Conservation (phyloP, 2,888 invertebrate species). For the Cacoxenus indagator region DNA sequence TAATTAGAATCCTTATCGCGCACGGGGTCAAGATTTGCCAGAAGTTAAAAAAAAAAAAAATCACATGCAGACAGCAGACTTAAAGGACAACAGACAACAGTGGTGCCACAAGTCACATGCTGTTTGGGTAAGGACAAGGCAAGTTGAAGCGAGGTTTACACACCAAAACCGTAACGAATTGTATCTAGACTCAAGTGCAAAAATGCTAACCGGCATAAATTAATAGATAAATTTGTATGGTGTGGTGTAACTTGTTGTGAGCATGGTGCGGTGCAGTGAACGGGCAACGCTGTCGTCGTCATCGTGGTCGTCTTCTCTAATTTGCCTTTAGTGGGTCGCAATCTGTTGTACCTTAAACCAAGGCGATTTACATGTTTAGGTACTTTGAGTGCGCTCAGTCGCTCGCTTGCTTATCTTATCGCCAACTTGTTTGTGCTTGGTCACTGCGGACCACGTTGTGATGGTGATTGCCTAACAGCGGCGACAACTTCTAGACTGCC, state of each 20-base stretch:
- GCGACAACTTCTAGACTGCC: background rate
- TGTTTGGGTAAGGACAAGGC: background rate
- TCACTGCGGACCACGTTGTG: slow-evolving; percentile 7
- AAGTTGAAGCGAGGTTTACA: background rate
- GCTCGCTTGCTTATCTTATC: slow-evolving; percentile 22
- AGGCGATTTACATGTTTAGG: slow-evolving; percentile 19
- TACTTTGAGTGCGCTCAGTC: background rate
- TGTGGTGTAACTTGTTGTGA: slow-evolving; percentile 28
- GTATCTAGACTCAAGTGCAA: slow-evolving; percentile 21
- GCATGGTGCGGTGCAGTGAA: background rate
- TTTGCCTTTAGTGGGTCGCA: background rate
- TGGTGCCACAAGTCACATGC: background rate
- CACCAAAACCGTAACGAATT: background rate
- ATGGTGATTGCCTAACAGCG: background rate
- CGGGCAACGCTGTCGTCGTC: background rate
- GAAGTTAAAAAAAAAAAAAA: no score
- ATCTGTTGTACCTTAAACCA: background rate
- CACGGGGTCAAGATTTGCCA: background rate
- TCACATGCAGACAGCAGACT: background rate
- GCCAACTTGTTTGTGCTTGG: slow-evolving; percentile 21
- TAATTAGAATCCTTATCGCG: slow-evolving; percentile 54
- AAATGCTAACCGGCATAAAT: slow-evolving; percentile 60
- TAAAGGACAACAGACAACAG: background rate
- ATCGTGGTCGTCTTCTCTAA: background rate
- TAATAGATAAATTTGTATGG: slow-evolving; percentile 61